Base-by-base conservation (phyloP, 2,113 vertebrate genomes). In the Rhinichthys klamathensis region DNA sequence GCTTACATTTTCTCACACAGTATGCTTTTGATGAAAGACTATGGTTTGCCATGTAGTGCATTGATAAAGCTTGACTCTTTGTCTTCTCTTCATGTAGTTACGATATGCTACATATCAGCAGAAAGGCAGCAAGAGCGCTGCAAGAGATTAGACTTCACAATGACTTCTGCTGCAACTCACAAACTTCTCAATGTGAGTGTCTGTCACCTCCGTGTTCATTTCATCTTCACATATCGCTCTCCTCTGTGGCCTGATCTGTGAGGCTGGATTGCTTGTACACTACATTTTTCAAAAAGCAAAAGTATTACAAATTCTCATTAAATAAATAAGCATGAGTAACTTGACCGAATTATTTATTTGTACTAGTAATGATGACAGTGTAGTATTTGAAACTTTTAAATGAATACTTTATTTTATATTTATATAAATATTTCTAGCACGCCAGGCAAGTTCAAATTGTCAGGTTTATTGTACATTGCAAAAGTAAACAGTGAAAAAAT, bases 91-190 rank as follows among this genome's bases (percentile, higher is more conserved):
- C 67, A 82, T 84, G 75, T 79, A 91, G 92, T 61, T 74, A 91
- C 81, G 1, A 65, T 94, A 88, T 94, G 92, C 72, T 93, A 92
- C 87, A 61, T 56, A 12, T 78, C 83, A 30, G 38, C n/a, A 0
- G 3, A 2, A 1, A 46, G 11, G 38, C 21, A 92, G 4, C 60
- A 23, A 18, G 18, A 74, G 6, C 3, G 7, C 1, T 95, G 92
- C 88, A 92, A 92, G 82, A 91, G 56, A 82, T 89, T 94, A 80
- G 77, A 90, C 81, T 94, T 95, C 77, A 88, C 10, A 0, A 67
- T 93, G 44, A 90, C 87, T 41, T 70, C 73, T 2, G 3, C 54
- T 13, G n/a, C 30, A 61, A 85, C 21, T 4, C 3, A 38, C 67
- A 81, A 84, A 8, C 78, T 67, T 35, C 21, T 69, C 46, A 35